Conservation (phyloP, 2,113 vertebrate species). For the Thinocorus orbignyianus region DNA sequence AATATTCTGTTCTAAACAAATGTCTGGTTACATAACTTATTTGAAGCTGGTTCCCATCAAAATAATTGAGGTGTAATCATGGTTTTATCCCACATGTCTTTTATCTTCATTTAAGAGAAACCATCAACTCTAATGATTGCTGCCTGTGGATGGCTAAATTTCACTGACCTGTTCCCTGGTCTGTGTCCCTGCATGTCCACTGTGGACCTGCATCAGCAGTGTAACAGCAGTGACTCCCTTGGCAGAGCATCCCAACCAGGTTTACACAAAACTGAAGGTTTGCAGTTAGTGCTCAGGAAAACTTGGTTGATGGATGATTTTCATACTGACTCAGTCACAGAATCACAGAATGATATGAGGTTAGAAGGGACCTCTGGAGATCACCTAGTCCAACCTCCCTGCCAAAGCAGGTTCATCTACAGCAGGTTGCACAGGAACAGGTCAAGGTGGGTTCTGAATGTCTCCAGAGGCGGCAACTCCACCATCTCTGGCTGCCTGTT, state of each 20-base stretch:
- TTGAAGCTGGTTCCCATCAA: slow-evolving; percentile 23
- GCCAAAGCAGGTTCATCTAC: too few species aligned
- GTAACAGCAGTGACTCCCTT: neutral
- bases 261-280: neutral
- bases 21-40: neutral
- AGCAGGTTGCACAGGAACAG: too few species aligned
- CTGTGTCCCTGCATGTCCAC: neutral
- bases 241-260: neutral
- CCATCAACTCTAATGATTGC: neutral
- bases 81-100: neutral
- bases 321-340: neutral
- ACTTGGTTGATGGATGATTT: neutral
- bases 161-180: neutral
- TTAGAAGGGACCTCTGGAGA: too few species aligned
- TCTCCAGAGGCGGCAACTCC: too few species aligned
- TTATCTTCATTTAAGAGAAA: neutral
- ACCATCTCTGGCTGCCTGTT: too few species aligned
- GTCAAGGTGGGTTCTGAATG: too few species aligned
- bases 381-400: too few species aligned
- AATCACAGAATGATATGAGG: too few species aligned
- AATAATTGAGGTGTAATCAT: neutral
- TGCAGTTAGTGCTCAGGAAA: neutral
- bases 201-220: neutral
- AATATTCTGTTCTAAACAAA: slow-evolving; percentile 14
- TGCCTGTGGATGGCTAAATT: neutral